Base-by-base conservation (phyloP, 2,797 vertebrate species). In the Siniperca obscura region DNA sequence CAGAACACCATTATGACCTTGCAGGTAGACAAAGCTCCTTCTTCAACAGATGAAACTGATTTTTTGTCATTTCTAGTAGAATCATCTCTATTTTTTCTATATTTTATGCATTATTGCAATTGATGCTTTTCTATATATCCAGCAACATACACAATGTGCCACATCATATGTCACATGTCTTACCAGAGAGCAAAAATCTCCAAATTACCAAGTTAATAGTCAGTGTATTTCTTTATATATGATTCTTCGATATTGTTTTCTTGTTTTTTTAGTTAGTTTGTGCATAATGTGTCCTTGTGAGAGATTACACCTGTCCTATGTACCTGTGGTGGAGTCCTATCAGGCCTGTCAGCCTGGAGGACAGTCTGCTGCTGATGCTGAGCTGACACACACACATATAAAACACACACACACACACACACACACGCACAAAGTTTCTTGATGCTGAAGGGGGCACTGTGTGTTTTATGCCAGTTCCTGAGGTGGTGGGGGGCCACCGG, bases 401-500 rank as follows among this genome's bases (percentile, higher is more conserved):
- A 64, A 5, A 59, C 55, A 55, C 40, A 74, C 19, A 77, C 53
- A 81, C 40, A 74, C 19, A 77, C 53, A 81, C 40, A 80, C 27
- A 82, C 44, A 75, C 53, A 74, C 59, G 34, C 61, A 38, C 46
- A 67, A 36, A 74, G 44, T 80, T 60, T 82, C 56, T 76, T 77
- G 64, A 83, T 78, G 79, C 83, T 92, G 70, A 94, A 84, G 57
- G 60, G 52, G 68, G 48, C 52, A 53, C 53, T 87, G 65, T 91
- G 76, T 95, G 87, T 91, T 94, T 86, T 86, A 71, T 95, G 87
- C 75, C 71, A 99, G 98, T 98, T 80, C 98, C 98, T 7, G 97
- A 98, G 82, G 59, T 97, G 85, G 95, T 99, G 21, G 96, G 97
- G 1, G 98, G 98, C 73, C 95, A 94, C 68, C 97, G 95, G 0